Conservation (phyloP, 2,113 vertebrate genomes). For the Spheniscus mendiculus region DNA sequence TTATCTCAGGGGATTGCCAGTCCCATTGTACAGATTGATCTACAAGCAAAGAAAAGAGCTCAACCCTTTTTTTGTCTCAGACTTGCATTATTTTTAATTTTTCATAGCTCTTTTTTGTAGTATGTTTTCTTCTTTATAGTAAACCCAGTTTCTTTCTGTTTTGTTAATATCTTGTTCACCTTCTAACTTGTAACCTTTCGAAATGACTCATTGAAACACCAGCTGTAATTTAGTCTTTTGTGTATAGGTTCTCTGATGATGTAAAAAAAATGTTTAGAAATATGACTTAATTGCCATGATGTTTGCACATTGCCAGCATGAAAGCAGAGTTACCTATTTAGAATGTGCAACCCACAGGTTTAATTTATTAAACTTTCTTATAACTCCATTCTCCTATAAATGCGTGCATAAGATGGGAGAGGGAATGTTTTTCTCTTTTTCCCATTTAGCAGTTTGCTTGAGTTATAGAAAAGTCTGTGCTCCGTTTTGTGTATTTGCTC, state of each 20-base stretch:
- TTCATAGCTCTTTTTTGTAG: not conserved
- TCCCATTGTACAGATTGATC: not conserved
- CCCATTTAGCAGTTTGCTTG: slow-evolving; percentile 66
- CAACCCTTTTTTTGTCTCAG: not conserved
- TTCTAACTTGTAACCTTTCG: slow-evolving; percentile 65
- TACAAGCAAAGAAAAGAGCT: not conserved
- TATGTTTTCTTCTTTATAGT: not conserved
- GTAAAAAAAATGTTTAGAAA: slow-evolving; percentile 43
- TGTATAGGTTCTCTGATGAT: slow-evolving; percentile 44
- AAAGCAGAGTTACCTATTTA: slow-evolving; percentile 36
- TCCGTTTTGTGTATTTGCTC: slow-evolving; percentile 67
- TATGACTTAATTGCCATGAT: slow-evolving; percentile 64
- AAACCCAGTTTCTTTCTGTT: slow-evolving; percentile 35
- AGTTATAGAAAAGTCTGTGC: slow-evolving; percentile 68
- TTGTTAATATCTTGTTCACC: slow-evolving; percentile 20
- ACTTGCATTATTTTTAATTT: not conserved
- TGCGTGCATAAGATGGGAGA: slow-evolving; percentile 12
- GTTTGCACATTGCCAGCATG: slow-evolving; percentile 43
- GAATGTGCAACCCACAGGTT: slow-evolving; percentile 10
- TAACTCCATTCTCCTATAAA: slow-evolving; percentile 22
- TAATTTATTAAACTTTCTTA: slow-evolving; percentile 55
- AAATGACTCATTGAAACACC: slow-evolving; percentile 30
- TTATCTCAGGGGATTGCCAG: not conserved
- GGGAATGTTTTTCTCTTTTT: not conserved
- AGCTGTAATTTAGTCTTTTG: slow-evolving; percentile 63